Conservation (phyloP, 2,797 vertebrate species). For the Melanotaenia trifasciata region DNA sequence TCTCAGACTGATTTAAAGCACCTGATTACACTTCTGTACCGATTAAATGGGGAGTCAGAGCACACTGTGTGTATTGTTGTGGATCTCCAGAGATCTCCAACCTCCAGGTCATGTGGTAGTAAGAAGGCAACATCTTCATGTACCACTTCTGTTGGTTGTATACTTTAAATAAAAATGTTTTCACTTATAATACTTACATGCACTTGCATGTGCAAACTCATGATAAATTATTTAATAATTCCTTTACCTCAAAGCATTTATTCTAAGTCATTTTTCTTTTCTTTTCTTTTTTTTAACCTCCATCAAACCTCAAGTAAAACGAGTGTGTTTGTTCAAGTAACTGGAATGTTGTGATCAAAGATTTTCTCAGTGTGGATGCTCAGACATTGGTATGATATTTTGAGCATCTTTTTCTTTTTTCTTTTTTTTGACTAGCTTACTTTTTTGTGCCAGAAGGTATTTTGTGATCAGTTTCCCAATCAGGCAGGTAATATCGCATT, state of each 20-base stretch:
- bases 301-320: conserved; percentile 7
- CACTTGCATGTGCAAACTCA: background rate
- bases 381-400: background rate
- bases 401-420: background rate
- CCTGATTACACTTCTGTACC: conserved; percentile 60
- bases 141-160: conserved; percentile 20
- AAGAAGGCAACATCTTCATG: conserved; percentile 27
- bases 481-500: conserved; percentile 45
- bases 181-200: conserved; percentile 1
- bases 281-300: background rate
- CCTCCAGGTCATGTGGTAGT: conserved; percentile 45
- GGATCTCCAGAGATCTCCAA: conserved; percentile 31
- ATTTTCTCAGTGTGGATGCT: background rate
- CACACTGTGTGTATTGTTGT: conserved; percentile 60
- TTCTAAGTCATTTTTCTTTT: background rate
- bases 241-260: background rate
- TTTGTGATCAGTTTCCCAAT: conserved; percentile 38
- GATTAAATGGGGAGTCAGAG: conserved; percentile 53
- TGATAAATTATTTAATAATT: background rate
- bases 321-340: conserved; percentile 4
- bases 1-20: conserved; percentile 63
- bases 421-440: background rate
- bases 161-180: conserved; percentile 4
- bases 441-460: conserved; percentile 23
- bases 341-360: conserved; percentile 2